These are phyloP conservation scores for Stichopus chloronotus DNA, from an alignment of 35 echinoderm and acorn worm genomes.

Conservation along the genomic window DNA sequence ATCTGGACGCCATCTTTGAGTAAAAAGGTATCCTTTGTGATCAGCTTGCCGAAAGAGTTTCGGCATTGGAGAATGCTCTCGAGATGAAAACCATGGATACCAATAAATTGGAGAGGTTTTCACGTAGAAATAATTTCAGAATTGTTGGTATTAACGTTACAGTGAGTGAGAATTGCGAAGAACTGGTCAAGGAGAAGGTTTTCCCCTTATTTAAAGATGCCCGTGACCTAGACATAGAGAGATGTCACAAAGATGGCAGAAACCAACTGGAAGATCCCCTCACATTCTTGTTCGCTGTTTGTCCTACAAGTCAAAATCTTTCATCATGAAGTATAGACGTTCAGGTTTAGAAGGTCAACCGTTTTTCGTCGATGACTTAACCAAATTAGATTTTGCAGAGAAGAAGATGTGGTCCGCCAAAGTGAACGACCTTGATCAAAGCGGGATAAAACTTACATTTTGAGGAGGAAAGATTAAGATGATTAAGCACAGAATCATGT, in stretches of 20 bases:
- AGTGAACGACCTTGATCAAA: background rate
- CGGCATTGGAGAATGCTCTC: background rate
- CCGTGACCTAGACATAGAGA: too few species aligned
- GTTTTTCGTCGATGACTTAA: conserved; percentile 30
- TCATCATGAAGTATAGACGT: background rate
- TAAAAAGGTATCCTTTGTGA: background rate
- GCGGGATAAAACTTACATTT: conserved; percentile 22
- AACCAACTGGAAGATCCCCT: background rate
- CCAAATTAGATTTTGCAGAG: background rate
- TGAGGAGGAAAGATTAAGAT: conserved; percentile 18
- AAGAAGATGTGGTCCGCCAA: background rate
- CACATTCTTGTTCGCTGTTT: background rate
- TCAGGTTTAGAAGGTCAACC: background rate
- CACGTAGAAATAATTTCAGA: too few species aligned
- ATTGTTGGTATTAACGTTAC: background rate
- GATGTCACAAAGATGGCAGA: too few species aligned
- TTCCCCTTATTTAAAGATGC: too few species aligned
- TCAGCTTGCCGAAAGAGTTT: background rate
- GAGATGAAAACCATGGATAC: background rate
- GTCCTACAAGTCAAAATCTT: background rate
- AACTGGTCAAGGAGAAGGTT: background rate
- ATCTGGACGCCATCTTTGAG: background rate
- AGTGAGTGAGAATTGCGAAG: background rate
- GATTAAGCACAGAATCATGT: too few species aligned
- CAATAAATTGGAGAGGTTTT: background rate